These are phyloP conservation scores for Liolophura sinensis DNA, from an alignment of 1,140 invertebrate species.

Conservation along the genomic window DNA sequence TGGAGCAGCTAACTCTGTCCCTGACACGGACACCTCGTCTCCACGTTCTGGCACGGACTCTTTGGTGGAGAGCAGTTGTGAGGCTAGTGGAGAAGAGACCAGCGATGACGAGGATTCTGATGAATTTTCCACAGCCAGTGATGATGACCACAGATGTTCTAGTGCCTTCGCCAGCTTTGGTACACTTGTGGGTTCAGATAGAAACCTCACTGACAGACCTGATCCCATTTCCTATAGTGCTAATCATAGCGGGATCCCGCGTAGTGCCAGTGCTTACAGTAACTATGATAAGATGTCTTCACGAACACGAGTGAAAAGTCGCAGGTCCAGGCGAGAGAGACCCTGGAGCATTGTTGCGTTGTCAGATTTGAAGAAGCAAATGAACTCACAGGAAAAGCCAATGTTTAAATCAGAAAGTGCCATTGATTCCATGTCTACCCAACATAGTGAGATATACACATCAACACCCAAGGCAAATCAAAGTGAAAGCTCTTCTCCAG, in stretches of 20 bases:
- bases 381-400: constrained; percentile 58
- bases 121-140: constrained; percentile 34
- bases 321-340: constrained; percentile 56
- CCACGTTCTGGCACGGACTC: background rate
- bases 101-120: constrained; percentile 56
- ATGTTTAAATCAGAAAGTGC: constrained; percentile 85
- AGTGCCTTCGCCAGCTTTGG: too few species aligned
- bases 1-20: background rate
- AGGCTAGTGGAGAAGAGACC: constrained; percentile 88
- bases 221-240: too few species aligned
- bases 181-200: too few species aligned
- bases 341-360: constrained; percentile 86
- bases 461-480: too few species aligned
- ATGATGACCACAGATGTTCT: constrained; percentile 21
- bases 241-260: too few species aligned
- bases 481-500: too few species aligned
- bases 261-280: too few species aligned
- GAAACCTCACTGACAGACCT: too few species aligned
- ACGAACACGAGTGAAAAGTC: too few species aligned
- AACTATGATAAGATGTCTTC: too few species aligned
- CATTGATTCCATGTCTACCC: constrained; percentile 50
- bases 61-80: constrained; percentile 64
- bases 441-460: too few species aligned
- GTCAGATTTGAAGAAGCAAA: constrained; percentile 67
- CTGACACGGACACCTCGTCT: background rate